Evolutionary conservation across 2,797 vertebrate species (phyloP), one percentile per base, ranked within the genome.

Genomic region (Spheniscus humboldti): DNA sequence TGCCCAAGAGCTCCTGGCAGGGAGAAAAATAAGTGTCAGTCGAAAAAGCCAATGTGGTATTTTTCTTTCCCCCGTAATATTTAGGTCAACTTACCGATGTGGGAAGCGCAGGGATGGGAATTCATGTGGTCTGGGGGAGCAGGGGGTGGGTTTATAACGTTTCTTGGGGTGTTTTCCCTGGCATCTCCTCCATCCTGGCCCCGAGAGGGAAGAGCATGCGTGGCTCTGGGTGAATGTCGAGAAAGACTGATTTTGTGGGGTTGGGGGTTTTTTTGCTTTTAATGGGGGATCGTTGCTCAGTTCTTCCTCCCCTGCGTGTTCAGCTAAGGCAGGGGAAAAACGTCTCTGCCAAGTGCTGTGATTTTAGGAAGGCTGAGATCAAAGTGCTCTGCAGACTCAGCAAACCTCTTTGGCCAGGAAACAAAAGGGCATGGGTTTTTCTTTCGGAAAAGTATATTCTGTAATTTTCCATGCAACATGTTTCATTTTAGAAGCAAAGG

Each of bases 351-450:
- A 67, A 84, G 66, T 5, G 43, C 55, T 82, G 41, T 37, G 82
- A 91, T 78, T 87, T 85, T 63, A 59, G 75, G 87, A 64, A 91
- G 37, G 68, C 48, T 67, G 73, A 67, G 90, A 91, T 59, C 67
- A 77, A 96, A 95, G 85, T 39, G 35, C 68, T 91, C 43, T 86
- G 82, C 91, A 67, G 64, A 88, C 55, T 95, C 94, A 91, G 94
- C 91, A 95, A 89, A 87, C 31, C 69, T 71, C 56, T 69, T 23
- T 28, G 19, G n/a, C 63, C 63, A 27, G 60, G 68, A 83, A 67
- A 90, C 35, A 50, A 82, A 82, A 27, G 45, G 56, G 43, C 33
- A 74, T 0, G 0, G 13, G 19, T 30, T 79, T 94, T 84, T 50
- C 90, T 86, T 62, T 6, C 18, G 72, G 59, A 90, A 83, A 83